phyloP scores from a whole-genome alignment of 2,113 vertebrate species.

The Ascaphus truei region DNA sequence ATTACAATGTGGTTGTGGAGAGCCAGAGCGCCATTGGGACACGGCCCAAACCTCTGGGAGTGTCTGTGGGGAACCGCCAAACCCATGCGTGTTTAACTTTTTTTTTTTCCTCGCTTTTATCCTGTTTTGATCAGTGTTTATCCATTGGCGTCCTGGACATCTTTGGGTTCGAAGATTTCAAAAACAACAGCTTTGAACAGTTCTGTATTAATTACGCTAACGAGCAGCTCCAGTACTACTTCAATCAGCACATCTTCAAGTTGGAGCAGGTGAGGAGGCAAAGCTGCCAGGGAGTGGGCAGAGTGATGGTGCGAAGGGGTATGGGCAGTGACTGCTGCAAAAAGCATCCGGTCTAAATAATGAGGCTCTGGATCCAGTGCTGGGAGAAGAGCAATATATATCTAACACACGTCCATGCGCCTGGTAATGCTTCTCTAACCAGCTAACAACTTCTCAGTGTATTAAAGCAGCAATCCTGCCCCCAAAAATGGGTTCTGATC shows the following conservation, averaged over 20 bases:
- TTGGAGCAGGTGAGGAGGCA: slow-evolving; percentile 90
- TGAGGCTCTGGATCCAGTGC: background rate
- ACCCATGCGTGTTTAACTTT: too few species aligned
- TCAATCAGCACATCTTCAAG: slow-evolving; percentile 97
- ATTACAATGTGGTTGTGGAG: background rate
- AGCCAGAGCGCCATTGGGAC: background rate
- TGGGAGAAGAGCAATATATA: too few species aligned
- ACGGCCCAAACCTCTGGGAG: background rate
- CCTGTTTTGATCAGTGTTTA: background rate
- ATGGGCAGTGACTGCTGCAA: too few species aligned
- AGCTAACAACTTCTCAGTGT: too few species aligned
- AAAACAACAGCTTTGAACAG: slow-evolving; percentile 95
- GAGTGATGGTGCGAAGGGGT: too few species aligned
- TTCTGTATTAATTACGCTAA: slow-evolving; percentile 99
- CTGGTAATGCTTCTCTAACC: too few species aligned
- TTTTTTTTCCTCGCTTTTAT: background rate
- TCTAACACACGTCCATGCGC: too few species aligned
- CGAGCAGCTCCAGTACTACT: slow-evolving; percentile 96
- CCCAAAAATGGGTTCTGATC: too few species aligned
- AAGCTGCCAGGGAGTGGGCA: too few species aligned
- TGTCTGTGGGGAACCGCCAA: background rate
- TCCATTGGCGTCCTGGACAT: slow-evolving; percentile 77
- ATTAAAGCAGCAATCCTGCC: too few species aligned
- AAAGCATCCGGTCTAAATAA: too few species aligned
- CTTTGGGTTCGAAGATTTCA: slow-evolving; percentile 95